Conservation (phyloP, 2,113 vertebrate genomes). For the Halichoerus grypus region DNA sequence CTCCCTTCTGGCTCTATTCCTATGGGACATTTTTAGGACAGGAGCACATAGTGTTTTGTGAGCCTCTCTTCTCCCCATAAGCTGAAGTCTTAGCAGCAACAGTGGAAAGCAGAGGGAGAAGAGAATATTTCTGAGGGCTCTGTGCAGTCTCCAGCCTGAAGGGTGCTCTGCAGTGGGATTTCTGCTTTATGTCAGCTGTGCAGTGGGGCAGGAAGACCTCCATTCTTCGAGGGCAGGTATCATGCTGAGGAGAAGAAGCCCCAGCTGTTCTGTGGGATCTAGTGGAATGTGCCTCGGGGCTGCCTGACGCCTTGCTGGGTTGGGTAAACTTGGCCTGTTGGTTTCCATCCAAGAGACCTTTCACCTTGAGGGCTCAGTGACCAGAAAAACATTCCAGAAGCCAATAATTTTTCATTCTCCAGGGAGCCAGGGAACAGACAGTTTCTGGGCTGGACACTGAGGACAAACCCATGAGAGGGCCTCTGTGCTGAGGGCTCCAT, state of each 20-base stretch:
- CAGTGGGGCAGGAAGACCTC: not conserved
- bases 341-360: conserved; percentile 61
- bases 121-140: not conserved
- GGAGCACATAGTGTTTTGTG: not conserved
- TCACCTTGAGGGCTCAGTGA: conserved; percentile 60
- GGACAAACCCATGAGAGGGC: not conserved
- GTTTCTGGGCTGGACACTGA: conserved; percentile 61
- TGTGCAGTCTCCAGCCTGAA: not conserved
- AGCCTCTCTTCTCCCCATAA: not conserved
- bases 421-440: conserved; percentile 39
- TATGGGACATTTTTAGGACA: not conserved
- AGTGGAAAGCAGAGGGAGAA: not conserved
- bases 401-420: conserved; percentile 57
- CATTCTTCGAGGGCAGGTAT: not conserved
- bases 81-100: not conserved
- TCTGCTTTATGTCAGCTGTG: conserved; percentile 36
- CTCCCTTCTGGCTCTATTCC: not conserved
- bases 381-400: conserved; percentile 65
- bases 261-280: not conserved
- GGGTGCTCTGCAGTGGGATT: not conserved
- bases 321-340: conserved; percentile 63
- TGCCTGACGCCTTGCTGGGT: not conserved
- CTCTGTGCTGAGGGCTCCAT: not conserved
- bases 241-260: conserved; percentile 26
- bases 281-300: not conserved